Conservation (phyloP, 1,140 invertebrate genomes). For the Brachionus rotundiformis region DNA sequence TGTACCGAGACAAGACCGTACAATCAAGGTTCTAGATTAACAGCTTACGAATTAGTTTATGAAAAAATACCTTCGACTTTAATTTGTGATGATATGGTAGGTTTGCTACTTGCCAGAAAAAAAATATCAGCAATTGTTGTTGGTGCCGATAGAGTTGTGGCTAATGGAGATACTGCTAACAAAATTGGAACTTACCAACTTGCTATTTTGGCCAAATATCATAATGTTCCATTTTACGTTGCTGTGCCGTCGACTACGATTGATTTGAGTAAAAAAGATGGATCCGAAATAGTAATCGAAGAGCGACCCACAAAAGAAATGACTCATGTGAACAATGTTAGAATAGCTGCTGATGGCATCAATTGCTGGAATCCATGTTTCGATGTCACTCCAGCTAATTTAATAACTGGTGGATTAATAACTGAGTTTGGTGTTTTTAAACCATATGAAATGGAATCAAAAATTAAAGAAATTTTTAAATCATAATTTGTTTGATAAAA, state of each 20-base stretch:
- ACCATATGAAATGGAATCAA: constrained; percentile 64
- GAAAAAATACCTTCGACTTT: constrained; percentile 89
- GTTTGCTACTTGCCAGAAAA: constrained; percentile 77
- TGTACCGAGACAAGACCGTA: constrained; percentile 97
- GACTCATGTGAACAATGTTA: constrained; percentile 78
- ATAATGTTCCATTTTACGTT: constrained; percentile 90
- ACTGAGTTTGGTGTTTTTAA: constrained; percentile 86
- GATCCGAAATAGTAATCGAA: constrained; percentile 87
- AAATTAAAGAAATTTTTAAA: constrained; percentile 20
- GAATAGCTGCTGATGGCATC: constrained; percentile 83
- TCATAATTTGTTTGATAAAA: not conserved
- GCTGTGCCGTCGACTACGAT: constrained; percentile 89
- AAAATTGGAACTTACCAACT: constrained; percentile 98
- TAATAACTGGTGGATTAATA: constrained; percentile 91
- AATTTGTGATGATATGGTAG: constrained; percentile 92
- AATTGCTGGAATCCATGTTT: constrained; percentile 97
- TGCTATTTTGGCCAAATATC: constrained; percentile 84
- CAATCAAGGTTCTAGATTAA: constrained; percentile 87
- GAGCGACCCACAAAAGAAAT: constrained; percentile 85
- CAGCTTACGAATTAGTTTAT: constrained; percentile 89
- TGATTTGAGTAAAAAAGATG: constrained; percentile 76
- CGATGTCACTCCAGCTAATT: constrained; percentile 89
- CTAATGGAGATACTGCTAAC: constrained; percentile 97
- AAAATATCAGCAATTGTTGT: constrained; percentile 67
- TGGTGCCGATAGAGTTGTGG: constrained; percentile 70